Evolutionary conservation across 2,888 invertebrate genomes (phyloP).

Genomic region (Brachyopa scutellaris): DNA sequence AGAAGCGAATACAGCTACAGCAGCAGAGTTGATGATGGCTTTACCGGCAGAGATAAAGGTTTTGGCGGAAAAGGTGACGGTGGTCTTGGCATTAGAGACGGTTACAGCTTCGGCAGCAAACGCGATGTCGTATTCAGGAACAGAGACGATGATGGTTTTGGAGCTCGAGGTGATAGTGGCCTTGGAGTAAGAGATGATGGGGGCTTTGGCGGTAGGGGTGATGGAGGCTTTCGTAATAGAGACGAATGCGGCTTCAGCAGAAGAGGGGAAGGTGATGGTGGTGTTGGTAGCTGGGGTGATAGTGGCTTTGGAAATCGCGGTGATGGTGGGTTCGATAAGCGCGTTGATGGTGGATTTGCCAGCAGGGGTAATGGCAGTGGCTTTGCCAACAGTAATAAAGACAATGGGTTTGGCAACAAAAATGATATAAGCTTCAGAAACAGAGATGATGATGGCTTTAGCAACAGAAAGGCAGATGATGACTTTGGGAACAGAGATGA

Average conservation of each 20-base stretch:
- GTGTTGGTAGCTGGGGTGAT: constrained; percentile 68
- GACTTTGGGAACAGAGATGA: background rate
- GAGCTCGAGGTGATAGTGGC: background rate
- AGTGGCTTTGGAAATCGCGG: constrained; percentile 73
- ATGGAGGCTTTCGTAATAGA: background rate
- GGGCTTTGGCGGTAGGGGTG: background rate
- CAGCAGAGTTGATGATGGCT: background rate
- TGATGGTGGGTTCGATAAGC: constrained; percentile 50
- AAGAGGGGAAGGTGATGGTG: constrained; percentile 51
- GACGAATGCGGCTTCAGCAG: too few species aligned
- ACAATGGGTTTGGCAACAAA: constrained; percentile 22
- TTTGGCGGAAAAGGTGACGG: background rate
- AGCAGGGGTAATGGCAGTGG: constrained; percentile 46
- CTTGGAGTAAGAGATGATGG: background rate
- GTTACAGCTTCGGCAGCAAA: background rate
- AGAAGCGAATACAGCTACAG: background rate
- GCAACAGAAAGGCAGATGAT: background rate
- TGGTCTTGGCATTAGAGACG: background rate
- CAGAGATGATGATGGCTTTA: background rate
- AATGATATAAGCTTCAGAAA: background rate
- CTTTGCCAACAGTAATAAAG: constrained; percentile 6
- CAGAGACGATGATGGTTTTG: background rate
- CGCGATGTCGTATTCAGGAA: background rate
- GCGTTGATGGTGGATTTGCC: too few species aligned
- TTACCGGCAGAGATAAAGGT: background rate